These are phyloP conservation scores for Microvelia longipes DNA, from an alignment of 1,140 invertebrate genomes.

Conservation along the genomic window DNA sequence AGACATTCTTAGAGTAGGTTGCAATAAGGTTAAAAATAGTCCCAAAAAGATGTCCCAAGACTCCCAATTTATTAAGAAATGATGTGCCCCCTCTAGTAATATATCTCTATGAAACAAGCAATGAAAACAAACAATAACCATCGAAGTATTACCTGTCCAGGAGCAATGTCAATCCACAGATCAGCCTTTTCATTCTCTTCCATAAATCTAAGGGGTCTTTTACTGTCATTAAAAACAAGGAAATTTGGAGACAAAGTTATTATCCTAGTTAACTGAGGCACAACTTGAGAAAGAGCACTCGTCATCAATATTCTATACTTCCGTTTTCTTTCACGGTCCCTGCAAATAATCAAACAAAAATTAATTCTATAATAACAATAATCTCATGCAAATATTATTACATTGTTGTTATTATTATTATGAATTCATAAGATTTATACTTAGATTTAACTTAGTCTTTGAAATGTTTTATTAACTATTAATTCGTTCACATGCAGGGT, in stretches of 20 bases:
- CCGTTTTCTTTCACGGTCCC: constrained; percentile 43
- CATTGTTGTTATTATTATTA: neutral
- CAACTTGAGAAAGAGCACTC: constrained; percentile 44
- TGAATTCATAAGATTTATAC: neutral
- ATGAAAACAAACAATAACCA: no score
- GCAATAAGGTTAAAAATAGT: no score
- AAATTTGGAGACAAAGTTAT: constrained; percentile 73
- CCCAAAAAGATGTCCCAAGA: no score
- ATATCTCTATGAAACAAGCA: no score
- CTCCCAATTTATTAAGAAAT: no score
- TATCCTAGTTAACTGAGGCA: constrained; percentile 62
- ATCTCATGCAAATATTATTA: neutral
- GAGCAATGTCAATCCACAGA: constrained; percentile 60
- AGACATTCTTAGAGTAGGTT: no score
- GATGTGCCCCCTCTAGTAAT: no score
- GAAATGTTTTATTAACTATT: no score
- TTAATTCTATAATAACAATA: no score
- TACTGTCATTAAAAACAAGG: constrained; percentile 58
- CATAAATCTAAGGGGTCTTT: constrained; percentile 57
- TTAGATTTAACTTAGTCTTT: neutral
- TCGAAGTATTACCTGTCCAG: constrained; percentile 46
- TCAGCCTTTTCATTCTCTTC: constrained; percentile 70
- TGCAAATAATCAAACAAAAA: constrained; percentile 21
- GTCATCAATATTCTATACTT: constrained; percentile 43
- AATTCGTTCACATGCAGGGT: no score